These are phyloP conservation scores for Magallana gigas DNA, from an alignment of 1,140 invertebrate species.

Conservation along the genomic window DNA sequence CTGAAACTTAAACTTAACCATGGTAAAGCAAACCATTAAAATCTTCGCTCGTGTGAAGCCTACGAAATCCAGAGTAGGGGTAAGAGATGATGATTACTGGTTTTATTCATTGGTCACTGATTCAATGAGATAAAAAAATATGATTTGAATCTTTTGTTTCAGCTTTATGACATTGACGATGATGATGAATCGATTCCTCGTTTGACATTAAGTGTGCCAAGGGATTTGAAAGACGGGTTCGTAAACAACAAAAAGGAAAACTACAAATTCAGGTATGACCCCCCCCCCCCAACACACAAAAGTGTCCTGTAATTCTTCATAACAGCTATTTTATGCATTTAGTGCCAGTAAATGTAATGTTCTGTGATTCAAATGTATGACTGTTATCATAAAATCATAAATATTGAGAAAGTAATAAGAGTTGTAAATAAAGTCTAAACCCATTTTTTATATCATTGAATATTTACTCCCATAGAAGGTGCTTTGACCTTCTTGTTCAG, in stretches of 20 bases:
- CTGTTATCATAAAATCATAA: no score
- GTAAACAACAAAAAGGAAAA: constrained; percentile 79
- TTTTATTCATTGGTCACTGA: background rate
- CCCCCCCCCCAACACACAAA: no score
- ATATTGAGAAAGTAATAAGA: no score
- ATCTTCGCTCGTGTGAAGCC: constrained; percentile 79
- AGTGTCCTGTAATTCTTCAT: no score
- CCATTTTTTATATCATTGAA: no score
- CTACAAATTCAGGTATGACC: constrained; percentile 76
- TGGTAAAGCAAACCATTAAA: constrained; percentile 80
- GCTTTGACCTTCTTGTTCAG: no score
- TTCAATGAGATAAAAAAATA: background rate
- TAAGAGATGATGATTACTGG: background rate
- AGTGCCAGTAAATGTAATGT: no score
- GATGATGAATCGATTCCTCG: constrained; percentile 72
- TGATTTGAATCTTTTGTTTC: constrained; percentile 53
- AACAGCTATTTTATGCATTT: no score
- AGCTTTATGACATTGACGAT: constrained; percentile 76
- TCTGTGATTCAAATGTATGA: no score
- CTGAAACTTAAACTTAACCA: constrained; percentile 40
- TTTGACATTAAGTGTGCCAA: constrained; percentile 74
- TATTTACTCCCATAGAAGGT: no score
- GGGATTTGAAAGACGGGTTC: constrained; percentile 76
- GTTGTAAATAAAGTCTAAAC: no score
- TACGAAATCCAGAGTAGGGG: constrained; percentile 73